Conservation (phyloP, 1,140 invertebrate species). For the Aphis gossypii region DNA sequence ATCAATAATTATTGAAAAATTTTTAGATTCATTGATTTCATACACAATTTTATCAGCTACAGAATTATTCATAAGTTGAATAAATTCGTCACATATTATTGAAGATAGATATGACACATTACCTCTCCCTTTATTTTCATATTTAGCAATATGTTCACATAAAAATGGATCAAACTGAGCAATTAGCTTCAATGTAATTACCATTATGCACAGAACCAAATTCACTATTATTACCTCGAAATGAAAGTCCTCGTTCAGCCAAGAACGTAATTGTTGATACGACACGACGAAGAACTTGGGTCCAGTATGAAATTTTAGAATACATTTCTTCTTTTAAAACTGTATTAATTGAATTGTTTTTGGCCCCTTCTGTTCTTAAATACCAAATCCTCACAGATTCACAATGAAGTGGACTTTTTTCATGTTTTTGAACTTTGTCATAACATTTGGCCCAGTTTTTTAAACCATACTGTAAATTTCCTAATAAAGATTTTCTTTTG, state of each 20-base stretch:
- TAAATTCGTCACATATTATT: constrained; percentile 63
- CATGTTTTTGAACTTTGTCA: no score
- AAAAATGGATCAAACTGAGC: not conserved
- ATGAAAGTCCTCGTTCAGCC: no score
- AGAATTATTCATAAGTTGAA: constrained; percentile 62
- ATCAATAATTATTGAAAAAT: constrained; percentile 37
- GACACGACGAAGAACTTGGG: not conserved
- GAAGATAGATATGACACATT: constrained; percentile 62
- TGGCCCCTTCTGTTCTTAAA: not conserved
- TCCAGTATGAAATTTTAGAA: not conserved
- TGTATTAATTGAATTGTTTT: not conserved
- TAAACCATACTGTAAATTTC: no score
- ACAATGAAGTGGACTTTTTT: no score
- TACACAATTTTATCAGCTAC: constrained; percentile 8
- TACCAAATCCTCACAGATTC: not conserved
- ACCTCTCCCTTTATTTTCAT: constrained; percentile 62
- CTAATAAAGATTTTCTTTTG: no score
- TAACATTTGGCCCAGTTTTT: no score
- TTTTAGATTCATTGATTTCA: constrained; percentile 31
- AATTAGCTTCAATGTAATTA: no score
- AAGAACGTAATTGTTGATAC: no score
- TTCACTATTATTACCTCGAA: no score
- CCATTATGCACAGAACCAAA: no score
- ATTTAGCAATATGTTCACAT: constrained; percentile 62
- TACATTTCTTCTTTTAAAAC: not conserved